Evolutionary conservation across 2,797 vertebrate species (phyloP), one percentile per base, ranked within the genome.

Genomic region (Spizella passerina): DNA sequence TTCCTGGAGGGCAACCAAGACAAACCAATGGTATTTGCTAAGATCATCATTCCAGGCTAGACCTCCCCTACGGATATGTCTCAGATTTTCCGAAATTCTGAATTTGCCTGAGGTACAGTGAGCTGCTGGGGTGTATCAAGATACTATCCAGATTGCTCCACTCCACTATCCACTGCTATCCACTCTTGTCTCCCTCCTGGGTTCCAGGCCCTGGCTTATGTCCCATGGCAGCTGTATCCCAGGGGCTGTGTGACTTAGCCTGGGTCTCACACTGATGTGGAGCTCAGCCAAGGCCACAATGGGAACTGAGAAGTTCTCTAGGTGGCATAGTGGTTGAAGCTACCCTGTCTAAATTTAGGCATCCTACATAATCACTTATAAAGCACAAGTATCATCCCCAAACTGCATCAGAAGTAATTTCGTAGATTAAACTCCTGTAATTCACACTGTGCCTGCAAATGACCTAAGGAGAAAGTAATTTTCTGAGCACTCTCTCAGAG

Each of bases 1-100:
- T 96, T 95, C 82, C 94, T 95, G 93, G 27, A 93, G 70, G 60
- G 68, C 70, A 70, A 94, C 47, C 39, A 66, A 94, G 88, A 78
- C 43, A 81, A 94, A 52, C 36, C 47, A 63, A 59, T 29, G 20
- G 21, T 27, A 27, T 66, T 88, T 59, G 55, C 77, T 66, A 66
- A 76, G 73, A 73, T 72, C 39, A 12, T 46, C 13, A 1, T 64
- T 92, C 53, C 44, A 82, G 56, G 26, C 44, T 79, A 59, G 29
- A 5, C n/a, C 14, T 52, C 9, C 47, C 36, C 26, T 3, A 2
- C 3, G 0, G 65, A 84, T n/a, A 76, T 14, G 21, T 86, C 69
- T 87, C 41, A 64, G 38, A 71, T 39, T 57, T 57, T 57, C 55
- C 4, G 2, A 68, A 24, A 88, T 63, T 72, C 39, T 0, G 0